Conservation (phyloP, 23 tunicate species). For the Trididemnum nubilum region DNA sequence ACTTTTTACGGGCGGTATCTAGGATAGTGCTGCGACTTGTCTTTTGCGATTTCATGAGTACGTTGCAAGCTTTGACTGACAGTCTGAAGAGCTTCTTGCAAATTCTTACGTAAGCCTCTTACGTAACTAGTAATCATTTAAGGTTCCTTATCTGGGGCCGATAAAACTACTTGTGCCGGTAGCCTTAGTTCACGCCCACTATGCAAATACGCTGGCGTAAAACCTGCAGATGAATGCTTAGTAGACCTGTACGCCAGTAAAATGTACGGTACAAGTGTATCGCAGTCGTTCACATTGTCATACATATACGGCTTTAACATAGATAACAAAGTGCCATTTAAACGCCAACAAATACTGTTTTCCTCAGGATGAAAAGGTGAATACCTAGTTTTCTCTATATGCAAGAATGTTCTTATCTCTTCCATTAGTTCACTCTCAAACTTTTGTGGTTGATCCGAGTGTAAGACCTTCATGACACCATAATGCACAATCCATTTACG, state of each 20-base stretch:
- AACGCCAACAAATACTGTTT: background rate
- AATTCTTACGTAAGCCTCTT: background rate
- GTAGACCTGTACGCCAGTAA: constrained; percentile 5
- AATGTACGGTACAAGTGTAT: background rate
- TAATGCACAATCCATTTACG: background rate
- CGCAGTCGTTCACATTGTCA: background rate
- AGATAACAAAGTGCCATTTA: background rate
- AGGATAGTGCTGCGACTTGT: constrained; percentile 9
- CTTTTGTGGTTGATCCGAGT: constrained; percentile 14
- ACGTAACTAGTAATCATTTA: background rate
- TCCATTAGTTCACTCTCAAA: constrained; percentile 5
- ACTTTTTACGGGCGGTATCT: constrained; percentile 1
- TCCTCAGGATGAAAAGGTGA: constrained; percentile 18
- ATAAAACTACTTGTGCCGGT: constrained; percentile 11
- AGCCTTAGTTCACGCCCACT: background rate
- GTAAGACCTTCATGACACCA: constrained; percentile 16
- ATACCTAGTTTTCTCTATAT: constrained; percentile 4
- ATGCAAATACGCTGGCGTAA: constrained; percentile 2
- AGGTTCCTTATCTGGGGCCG: background rate
- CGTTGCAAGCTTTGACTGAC: background rate
- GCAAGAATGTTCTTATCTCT: constrained; percentile 1
- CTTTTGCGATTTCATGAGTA: background rate
- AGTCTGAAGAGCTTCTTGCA: background rate
- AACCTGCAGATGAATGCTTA: constrained; percentile 13
- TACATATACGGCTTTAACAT: constrained; percentile 1